Evolutionary conservation across 1,140 invertebrate species (phyloP).

Genomic region (Samia ricini): DNA sequence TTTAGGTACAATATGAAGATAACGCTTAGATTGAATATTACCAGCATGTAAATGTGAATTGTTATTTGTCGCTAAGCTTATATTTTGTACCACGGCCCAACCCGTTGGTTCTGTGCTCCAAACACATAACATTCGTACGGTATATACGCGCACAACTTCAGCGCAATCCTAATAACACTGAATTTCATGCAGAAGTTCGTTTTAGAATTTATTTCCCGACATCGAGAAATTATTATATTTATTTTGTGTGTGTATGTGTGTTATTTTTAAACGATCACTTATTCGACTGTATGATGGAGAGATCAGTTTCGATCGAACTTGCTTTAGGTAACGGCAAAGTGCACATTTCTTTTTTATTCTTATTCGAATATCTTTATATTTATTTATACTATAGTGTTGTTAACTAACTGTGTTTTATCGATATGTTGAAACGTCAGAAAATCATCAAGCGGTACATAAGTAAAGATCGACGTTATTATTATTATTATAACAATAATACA

Average conservation of each 20-base stretch:
- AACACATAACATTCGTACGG: neutral
- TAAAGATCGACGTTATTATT: neutral
- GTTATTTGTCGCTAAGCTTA: constrained; percentile 1
- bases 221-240: constrained; percentile 8
- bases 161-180: neutral
- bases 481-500: neutral
- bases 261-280: constrained; percentile 8
- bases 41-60: no score
- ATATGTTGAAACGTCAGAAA: constrained; percentile 8
- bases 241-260: neutral
- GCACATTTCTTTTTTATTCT: neutral
- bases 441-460: constrained; percentile 10
- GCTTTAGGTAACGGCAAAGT: constrained; percentile 5
- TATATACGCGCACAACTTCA: constrained; percentile 2
- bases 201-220: constrained; percentile 1
- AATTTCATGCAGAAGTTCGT: neutral
- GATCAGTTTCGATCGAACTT: constrained; percentile 1
- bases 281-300: constrained; percentile 8
- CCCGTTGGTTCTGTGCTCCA: constrained; percentile 1
- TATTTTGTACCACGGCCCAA: constrained; percentile 7
- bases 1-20: no score
- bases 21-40: no score
- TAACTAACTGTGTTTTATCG: neutral
- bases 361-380: neutral
- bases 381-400: no score